phyloP scores from a whole-genome alignment of 23 tunicate species.

The Styela clava region DNA sequence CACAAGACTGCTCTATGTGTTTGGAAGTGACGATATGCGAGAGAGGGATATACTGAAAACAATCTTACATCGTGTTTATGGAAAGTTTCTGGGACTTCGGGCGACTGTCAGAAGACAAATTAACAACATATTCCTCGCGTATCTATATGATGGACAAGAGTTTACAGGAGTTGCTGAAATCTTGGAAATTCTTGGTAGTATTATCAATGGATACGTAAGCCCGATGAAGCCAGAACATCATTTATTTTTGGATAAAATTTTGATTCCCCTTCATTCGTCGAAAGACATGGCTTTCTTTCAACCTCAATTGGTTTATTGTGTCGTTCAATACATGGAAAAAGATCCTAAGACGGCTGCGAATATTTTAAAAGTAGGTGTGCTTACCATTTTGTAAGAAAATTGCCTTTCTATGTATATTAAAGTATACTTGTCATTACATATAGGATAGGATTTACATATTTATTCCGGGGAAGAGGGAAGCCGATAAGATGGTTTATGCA shows the following conservation, averaged over 20 bases:
- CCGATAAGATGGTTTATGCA: too few relatives aligned
- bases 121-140: constrained; percentile 55
- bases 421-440: too few relatives aligned
- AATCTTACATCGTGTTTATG: constrained; percentile 78
- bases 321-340: constrained; percentile 87
- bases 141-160: constrained; percentile 46
- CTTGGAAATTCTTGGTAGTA: constrained; percentile 86
- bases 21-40: constrained; percentile 47
- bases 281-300: constrained; percentile 59
- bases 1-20: constrained; percentile 41
- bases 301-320: constrained; percentile 88
- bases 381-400: neutral
- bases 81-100: constrained; percentile 89
- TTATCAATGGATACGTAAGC: constrained; percentile 81
- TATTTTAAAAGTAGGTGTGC: neutral
- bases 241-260: constrained; percentile 48
- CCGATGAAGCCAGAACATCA: constrained; percentile 82
- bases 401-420: neutral
- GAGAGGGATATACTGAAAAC: constrained; percentile 80
- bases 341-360: constrained; percentile 36
- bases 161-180: constrained; percentile 82
- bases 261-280: constrained; percentile 71
- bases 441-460: too few relatives aligned
- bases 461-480: too few relatives aligned
- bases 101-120: constrained; percentile 59